These are phyloP conservation scores for Spea multiplicata DNA, from an alignment of 2,113 vertebrate genomes.

Conservation along the genomic window DNA sequence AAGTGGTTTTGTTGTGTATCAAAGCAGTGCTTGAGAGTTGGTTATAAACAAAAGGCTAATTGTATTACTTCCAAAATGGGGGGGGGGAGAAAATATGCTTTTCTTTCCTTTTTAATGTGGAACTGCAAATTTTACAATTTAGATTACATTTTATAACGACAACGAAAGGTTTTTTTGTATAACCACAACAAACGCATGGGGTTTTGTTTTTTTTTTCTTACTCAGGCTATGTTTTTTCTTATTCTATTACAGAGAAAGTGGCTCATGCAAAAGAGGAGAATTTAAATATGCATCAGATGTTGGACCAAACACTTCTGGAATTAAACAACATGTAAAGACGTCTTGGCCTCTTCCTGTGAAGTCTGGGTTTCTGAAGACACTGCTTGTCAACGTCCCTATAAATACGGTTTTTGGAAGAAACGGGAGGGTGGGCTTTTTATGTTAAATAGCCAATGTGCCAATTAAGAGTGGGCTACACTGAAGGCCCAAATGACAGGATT, in stretches of 20 bases:
- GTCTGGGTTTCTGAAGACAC: conserved; percentile 70
- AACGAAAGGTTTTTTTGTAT: too few relatives aligned
- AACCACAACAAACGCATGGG: too few relatives aligned
- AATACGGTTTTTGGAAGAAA: conserved; percentile 42
- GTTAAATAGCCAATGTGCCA: conserved; percentile 38
- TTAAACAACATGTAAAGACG: conserved; percentile 98
- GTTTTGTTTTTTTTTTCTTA: too few relatives aligned
- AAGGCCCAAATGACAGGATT: neutral
- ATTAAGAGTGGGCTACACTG: conserved; percentile 4
- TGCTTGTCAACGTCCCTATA: conserved; percentile 72
- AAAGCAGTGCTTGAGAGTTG: too few relatives aligned
- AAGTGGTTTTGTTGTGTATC: too few relatives aligned
- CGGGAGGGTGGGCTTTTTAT: conserved; percentile 22
- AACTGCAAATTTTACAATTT: too few relatives aligned
- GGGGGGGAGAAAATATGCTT: too few relatives aligned
- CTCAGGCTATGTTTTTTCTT: neutral
- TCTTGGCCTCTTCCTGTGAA: conserved; percentile 65
- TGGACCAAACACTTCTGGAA: conserved; percentile 99
- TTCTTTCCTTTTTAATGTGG: too few relatives aligned
- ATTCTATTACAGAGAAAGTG: conserved; percentile 92
- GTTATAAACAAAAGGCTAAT: too few relatives aligned
- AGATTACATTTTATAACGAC: too few relatives aligned
- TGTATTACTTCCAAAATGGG: too few relatives aligned
- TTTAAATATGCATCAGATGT: conserved; percentile 97
- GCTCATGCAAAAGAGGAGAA: conserved; percentile 99